phyloP scores from a whole-genome alignment of 2,888 invertebrate genomes.

The Volucella bombylans region DNA sequence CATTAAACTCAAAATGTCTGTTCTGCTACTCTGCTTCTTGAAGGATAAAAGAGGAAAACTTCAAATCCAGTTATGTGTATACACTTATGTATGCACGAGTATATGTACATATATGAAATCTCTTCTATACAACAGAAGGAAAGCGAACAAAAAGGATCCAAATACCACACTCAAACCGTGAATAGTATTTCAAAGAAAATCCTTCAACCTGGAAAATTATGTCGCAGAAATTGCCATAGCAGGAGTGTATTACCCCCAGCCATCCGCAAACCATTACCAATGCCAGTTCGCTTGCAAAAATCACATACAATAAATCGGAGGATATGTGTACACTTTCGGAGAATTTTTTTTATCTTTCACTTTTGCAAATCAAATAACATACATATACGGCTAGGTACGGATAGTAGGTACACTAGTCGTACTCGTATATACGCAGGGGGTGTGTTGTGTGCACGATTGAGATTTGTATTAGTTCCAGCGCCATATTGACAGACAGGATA shows the following conservation, averaged over 20 bases:
- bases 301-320: slow-evolving; percentile 64
- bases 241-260: slow-evolving; percentile 8
- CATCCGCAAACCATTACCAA: slow-evolving; percentile 11
- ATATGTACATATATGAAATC: background rate
- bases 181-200: slow-evolving; percentile 68
- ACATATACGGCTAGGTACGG: slow-evolving; percentile 1
- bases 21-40: slow-evolving; percentile 5
- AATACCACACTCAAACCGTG: slow-evolving; percentile 63
- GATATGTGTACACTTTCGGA: slow-evolving; percentile 60
- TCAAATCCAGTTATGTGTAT: slow-evolving; percentile 34
- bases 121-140: too few species aligned
- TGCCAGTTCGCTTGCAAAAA: slow-evolving; percentile 27
- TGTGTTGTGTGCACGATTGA: slow-evolving; percentile 52
- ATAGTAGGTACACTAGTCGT: background rate
- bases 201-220: slow-evolving; percentile 71
- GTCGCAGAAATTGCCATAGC: slow-evolving; percentile 64
- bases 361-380: slow-evolving; percentile 68
- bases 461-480: slow-evolving; percentile 67
- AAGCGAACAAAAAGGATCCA: slow-evolving; percentile 28
- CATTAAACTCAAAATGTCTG: slow-evolving; percentile 63
- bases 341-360: slow-evolving; percentile 17
- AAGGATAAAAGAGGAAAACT: slow-evolving; percentile 50
- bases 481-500: slow-evolving; percentile 60
- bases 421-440: slow-evolving; percentile 31
- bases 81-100: background rate